phyloP scores from a whole-genome alignment of 2,888 invertebrate genomes.

The Cosmorhoe ocellata region DNA sequence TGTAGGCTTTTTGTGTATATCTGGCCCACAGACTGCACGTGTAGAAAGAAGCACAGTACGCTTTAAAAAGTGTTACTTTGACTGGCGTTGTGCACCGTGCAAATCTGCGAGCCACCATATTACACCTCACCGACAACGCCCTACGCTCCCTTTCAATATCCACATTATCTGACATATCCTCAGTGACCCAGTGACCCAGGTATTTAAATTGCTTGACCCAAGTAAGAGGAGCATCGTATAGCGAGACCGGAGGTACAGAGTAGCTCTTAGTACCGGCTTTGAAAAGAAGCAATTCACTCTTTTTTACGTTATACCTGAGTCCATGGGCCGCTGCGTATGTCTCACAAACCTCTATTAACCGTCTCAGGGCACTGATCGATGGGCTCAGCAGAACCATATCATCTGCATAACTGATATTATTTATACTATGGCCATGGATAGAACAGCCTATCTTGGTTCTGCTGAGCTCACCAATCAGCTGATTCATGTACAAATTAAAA shows the following conservation, averaged over 20 bases:
- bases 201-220: neutral
- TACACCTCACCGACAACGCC: neutral
- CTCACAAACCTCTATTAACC: too few relatives aligned
- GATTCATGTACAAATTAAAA: neutral
- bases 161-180: neutral
- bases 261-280: neutral
- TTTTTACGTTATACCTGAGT: too few relatives aligned
- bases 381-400: neutral
- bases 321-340: too few relatives aligned
- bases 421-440: too few relatives aligned
- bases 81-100: neutral
- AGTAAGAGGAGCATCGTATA: neutral
- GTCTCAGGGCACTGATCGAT: too few relatives aligned
- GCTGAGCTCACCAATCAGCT: neutral
- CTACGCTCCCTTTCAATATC: neutral
- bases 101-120: slow-evolving; percentile 1
- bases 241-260: neutral
- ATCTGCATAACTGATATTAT: neutral
- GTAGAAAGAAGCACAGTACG: neutral
- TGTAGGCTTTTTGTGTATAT: too few relatives aligned
- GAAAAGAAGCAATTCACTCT: neutral
- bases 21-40: neutral
- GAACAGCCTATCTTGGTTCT: neutral
- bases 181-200: neutral
- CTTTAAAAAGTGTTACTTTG: neutral